Evolutionary conservation across 2,888 invertebrate species (phyloP), one percentile per base, ranked within the genome.

Genomic region (Ormyrus thymus): DNA sequence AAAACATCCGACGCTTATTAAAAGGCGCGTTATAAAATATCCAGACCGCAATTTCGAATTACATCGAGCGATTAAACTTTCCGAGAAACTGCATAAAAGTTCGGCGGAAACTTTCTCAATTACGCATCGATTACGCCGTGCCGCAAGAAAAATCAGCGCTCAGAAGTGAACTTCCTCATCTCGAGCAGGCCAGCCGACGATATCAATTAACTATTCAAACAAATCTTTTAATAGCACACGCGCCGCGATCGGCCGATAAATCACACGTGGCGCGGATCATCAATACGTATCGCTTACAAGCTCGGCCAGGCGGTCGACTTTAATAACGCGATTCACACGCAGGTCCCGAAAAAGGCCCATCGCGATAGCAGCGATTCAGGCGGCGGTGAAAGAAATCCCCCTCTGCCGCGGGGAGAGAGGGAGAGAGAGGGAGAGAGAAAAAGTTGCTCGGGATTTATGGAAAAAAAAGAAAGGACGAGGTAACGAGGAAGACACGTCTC

Each of bases 401-500:
- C 29, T 29, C 4, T 0, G 29, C 29, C 51, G 29, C 7, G 11
- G n/a, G 13, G 45, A 11, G 43, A 53, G 51, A 15, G 53, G 10
- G 10, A 46, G 46, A 10, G 45, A n/a, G n/a, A 15, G n/a, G 0
- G 56, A 48, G 10, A 15, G 46, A 29, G 11, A 53, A 70, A 70
- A 70, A 59, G 46, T 53, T 59, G 68, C 29, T 62, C 53, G 55
- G 53, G 13, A 76, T 69, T 69, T 76, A 62, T 76, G 62, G 11
- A 51, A 68, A 68, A 75, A 66, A 29, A 66, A 65, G 9, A 73
- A 43, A 59, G 29, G 48, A 11, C 8, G 48, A 48, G 56, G 2
- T 7, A 72, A 62, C 58, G 72, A 72, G 62, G 72, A 72, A 72
- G 64, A 64, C 61, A 68, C 68, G 68, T 69, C 56, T 46, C 29